Base-by-base conservation (phyloP, 2,888 invertebrate genomes). In the Cephus runcator region DNA sequence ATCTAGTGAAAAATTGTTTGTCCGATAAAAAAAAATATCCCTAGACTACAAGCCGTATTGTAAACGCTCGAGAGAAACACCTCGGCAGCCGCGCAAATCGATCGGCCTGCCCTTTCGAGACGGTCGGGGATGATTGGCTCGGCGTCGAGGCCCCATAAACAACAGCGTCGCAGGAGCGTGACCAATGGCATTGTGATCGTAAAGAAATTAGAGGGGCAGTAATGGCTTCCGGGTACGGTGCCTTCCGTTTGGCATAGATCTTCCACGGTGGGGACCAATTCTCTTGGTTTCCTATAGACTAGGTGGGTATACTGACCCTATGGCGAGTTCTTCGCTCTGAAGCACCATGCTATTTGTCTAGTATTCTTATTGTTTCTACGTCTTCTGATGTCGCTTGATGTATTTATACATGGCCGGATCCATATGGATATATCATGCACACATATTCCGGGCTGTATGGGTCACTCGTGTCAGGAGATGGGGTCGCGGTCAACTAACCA, bases 181-280 rank as follows among this genome's bases (percentile, higher is more conserved):
- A 90, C 89, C 90, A 91, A 90, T 88, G 87, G 88, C 87, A 86
- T 87, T 86, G 87, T 85, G 90, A 90, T 91, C 90, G 90, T 90
- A 90, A 91, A 91, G 91, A 91, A 91, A 91, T 91, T 91, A 91
- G 90, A 89, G 90, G 89, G 89, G 87, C 87, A 86, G 85, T 90
- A 90, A 90, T 90, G 88, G 88, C 87, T 91, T 91, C 90, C 91
- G 90, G 90, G 88, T 88, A 87, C 85, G 87, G 86, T 88, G 87
- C 83, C 87, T 91, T 91, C 91, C 91, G 90, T 87, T 88, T 86
- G 83, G 86, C 87, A 89, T 91, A 88, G 89, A 88, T 91, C 91
- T 91, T 90, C 85, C 85, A 85, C 85, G 84, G 82, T 82, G 81
- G 84, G 77, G 79, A 80, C 81, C 82, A 23, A 56, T 56, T 56